These are phyloP conservation scores for Porites cylindrica DNA, from an alignment of 92 coral and sea anemone genomes.

Conservation along the genomic window DNA sequence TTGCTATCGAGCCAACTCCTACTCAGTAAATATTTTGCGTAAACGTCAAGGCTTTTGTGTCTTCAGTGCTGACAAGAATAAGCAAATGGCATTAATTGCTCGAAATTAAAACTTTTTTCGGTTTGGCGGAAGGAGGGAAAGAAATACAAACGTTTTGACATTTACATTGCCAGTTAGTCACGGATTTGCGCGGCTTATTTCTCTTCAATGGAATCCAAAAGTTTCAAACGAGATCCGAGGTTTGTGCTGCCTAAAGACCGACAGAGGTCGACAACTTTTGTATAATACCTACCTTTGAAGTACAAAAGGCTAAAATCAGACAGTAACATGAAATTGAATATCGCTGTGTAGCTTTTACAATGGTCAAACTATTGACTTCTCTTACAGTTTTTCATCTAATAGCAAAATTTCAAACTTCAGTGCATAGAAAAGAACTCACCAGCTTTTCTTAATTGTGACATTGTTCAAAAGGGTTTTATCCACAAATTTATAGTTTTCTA, in stretches of 20 bases:
- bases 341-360: not conserved
- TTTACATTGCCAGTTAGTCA: not conserved
- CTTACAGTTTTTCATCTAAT: too few species aligned
- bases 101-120: constrained; percentile 9
- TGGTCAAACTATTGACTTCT: not conserved
- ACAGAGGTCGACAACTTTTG: not conserved
- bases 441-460: too few species aligned
- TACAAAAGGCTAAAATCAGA: not conserved
- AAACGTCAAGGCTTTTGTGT: constrained; percentile 19
- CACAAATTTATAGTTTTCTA: too few species aligned
- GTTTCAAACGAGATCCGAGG: not conserved
- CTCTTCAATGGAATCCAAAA: constrained; percentile 1
- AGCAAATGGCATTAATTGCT: constrained; percentile 10
- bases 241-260: not conserved
- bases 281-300: not conserved
- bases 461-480: too few species aligned
- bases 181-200: not conserved
- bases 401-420: too few species aligned
- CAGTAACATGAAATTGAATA: not conserved
- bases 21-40: not conserved
- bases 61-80: not conserved
- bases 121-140: not conserved
- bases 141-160: not conserved
- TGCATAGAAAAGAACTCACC: too few species aligned
- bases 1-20: not conserved